These are phyloP conservation scores for Diplazon laetatorius DNA, from an alignment of 2,888 invertebrate genomes.

Conservation along the genomic window DNA sequence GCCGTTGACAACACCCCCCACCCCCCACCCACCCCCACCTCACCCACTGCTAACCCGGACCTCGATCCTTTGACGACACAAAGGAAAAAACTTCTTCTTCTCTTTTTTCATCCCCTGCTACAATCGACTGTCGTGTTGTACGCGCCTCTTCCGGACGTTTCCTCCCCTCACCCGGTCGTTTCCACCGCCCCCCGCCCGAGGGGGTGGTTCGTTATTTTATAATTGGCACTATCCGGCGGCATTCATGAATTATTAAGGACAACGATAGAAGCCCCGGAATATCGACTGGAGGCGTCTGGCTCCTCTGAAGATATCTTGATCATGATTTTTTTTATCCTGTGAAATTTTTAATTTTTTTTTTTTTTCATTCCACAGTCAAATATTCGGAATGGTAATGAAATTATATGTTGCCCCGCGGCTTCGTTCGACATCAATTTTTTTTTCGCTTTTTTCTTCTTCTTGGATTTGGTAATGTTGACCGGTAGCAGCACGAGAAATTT, in stretches of 20 bases:
- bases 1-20: constrained; percentile 30
- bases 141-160: constrained; percentile 21
- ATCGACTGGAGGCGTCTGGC: constrained; percentile 69
- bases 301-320: constrained; percentile 27
- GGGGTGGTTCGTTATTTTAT: constrained; percentile 78
- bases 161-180: constrained; percentile 2
- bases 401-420: background rate
- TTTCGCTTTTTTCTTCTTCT: no score
- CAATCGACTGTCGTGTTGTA: constrained; percentile 29
- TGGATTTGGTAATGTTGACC: no score
- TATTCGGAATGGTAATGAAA: no score
- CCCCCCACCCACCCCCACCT: no score
- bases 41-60: constrained; percentile 21
- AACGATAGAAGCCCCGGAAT: constrained; percentile 73
- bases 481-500: no score
- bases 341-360: background rate
- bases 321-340: background rate
- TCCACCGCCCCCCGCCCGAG: background rate
- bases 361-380: constrained; percentile 8
- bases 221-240: constrained; percentile 78
- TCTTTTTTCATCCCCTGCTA: constrained; percentile 41
- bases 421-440: no score
- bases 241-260: constrained; percentile 78
- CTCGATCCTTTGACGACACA: constrained; percentile 68
- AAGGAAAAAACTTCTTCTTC: constrained; percentile 67